phyloP scores from a whole-genome alignment of 2,113 vertebrate genomes.

The Melospiza melodia region DNA sequence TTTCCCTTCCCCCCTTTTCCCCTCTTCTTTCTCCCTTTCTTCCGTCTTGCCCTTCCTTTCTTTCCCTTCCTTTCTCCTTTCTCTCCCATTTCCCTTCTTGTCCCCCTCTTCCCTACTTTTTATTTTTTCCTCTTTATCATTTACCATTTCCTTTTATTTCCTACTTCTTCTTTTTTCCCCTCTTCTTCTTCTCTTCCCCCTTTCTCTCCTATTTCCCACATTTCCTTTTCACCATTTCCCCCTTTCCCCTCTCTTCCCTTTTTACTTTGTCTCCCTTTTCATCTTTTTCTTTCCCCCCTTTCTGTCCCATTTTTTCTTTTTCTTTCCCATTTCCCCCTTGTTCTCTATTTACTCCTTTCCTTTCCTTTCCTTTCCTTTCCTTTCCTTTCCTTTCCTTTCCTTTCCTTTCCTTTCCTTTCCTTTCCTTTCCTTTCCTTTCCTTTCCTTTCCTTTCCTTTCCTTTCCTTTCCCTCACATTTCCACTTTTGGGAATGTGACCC shows the following conservation, averaged over 20 bases:
- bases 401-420: too few species aligned
- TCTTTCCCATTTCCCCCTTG: not conserved
- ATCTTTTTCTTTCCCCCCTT: not conserved
- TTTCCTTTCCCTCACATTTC: too few species aligned
- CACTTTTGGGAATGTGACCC: not conserved
- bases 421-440: too few species aligned
- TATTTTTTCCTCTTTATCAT: not conserved
- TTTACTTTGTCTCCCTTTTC: fast-evolving
- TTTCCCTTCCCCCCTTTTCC: too few species aligned
- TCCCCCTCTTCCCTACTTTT: not conserved
- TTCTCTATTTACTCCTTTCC: too few species aligned
- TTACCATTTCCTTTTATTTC: not conserved
- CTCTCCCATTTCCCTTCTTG: not conserved
- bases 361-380: too few species aligned
- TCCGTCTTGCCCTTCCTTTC: not conserved
- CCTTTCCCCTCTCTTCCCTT: not conserved
- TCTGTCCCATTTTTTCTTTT: fast-evolving
- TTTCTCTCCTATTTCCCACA: not conserved
- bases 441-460: too few species aligned
- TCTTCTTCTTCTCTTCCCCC: fast-evolving
- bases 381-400: too few species aligned
- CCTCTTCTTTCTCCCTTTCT: too few species aligned
- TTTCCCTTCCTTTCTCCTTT: not conserved
- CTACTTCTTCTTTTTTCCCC: not conserved
- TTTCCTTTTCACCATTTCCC: not conserved